Evolutionary conservation across 2,888 invertebrate genomes (phyloP), one percentile per base, ranked within the genome.

Genomic region (Drosophila longiperda): DNA sequence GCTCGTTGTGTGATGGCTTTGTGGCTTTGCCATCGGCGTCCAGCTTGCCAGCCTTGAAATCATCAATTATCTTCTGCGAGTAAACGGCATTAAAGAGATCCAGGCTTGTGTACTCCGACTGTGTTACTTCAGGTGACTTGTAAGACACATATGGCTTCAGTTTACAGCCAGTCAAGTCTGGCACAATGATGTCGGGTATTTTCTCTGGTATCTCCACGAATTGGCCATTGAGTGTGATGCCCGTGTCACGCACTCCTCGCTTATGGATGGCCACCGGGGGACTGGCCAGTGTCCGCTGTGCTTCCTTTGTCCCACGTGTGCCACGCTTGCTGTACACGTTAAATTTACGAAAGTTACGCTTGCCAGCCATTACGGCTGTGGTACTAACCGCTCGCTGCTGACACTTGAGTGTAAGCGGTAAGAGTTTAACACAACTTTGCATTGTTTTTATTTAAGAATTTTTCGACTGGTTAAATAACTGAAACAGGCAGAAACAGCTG

Each of bases 71-170:
- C 93, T 98, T 97, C 63, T 95, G 92, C 1, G 95, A 95, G 91
- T 98, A 98, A 0, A 97, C 94, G 0, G 96, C 95, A 90, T 97
- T 95, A 90, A 98, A 98, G 53, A 99, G 94, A 93, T 97, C 96
- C 91, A 97, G 92, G 0, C 98, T 94, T 0, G 98, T 98, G 85
- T 98, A 98, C 93, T 97, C 96, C 1, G 95, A 94, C 91, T 98
- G 97, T 15, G 94, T 92, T 0, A 98, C 95, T 66, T 97, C 96
- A 4, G 95, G 94, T 0, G 95, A 94, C 92, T 95, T 95, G 92
- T 99, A 99, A 0, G 98, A 97, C 0, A 99, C 99, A 89, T 99
- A 99, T 0, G 99, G 98, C 92, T 98, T 98, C 26, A 99, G 93
- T 93, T 96, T 94, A 90, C 96, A 99, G 79, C 94, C 95, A 75